A percentile compares a stretch with the other conserved stretches of the same genome.
phyloP scores from a whole-genome alignment of 2,113 vertebrate species.

The Mionectes macconnelli region DNA sequence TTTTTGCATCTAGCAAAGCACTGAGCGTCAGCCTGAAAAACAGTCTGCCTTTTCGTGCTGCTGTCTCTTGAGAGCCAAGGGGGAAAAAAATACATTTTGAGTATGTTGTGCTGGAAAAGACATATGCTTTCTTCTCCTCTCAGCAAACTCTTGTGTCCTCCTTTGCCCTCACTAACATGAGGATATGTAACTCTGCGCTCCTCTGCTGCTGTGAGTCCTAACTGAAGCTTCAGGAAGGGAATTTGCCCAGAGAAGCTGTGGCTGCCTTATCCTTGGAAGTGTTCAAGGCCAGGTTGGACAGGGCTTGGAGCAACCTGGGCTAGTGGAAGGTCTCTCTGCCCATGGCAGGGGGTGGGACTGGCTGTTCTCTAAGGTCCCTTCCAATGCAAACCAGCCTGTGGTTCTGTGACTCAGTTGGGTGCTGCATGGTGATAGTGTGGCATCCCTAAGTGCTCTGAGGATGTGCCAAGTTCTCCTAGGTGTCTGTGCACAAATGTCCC shows the following conservation, averaged over 20 bases:
- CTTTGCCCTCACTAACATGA: neutral
- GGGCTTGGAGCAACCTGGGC: neutral
- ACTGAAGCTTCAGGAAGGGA: neutral
- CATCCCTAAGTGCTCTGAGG: neutral
- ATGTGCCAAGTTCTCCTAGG: neutral
- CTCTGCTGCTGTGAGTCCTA: neutral
- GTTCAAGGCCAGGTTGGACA: accelerated
- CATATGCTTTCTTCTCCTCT: constrained; percentile 28
- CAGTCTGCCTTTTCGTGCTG: constrained; percentile 57
- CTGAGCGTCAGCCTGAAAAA: constrained; percentile 31
- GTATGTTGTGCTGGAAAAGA: constrained; percentile 40
- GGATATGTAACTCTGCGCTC: neutral
- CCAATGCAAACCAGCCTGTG: neutral
- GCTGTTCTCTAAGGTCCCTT: neutral
- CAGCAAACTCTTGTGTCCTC: constrained; percentile 35
- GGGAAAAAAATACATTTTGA: constrained; percentile 18
- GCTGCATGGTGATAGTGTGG: neutral
- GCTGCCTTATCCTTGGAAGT: neutral
- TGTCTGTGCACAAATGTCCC: neutral
- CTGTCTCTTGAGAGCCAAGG: constrained; percentile 56
- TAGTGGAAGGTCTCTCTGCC: neutral
- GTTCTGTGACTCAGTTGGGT: neutral
- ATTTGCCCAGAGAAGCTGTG: neutral
- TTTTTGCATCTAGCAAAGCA: constrained; percentile 35
- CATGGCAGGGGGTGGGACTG: neutral